Evolutionary conservation across 2,888 invertebrate species (phyloP).

Genomic region (Tanypteryx hageni): DNA sequence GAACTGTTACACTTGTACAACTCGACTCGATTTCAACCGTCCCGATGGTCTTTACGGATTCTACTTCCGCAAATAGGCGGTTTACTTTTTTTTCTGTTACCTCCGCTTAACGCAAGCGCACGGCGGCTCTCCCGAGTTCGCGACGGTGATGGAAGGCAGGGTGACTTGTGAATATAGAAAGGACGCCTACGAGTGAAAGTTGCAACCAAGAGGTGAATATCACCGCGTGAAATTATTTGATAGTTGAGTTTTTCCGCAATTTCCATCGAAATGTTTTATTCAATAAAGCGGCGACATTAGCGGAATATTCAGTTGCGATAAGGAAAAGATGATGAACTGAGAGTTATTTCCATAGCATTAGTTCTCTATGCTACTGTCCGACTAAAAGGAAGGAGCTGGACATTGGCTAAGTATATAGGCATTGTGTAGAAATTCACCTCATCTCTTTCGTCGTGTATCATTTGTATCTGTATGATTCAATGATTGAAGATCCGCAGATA

Average conservation of each 20-base stretch:
- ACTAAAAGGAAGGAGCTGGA: background rate
- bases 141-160: background rate
- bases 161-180: background rate
- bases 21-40: background rate
- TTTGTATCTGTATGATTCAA: no score
- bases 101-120: background rate
- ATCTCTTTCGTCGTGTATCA: no score
- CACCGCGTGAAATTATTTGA: background rate
- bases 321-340: background rate
- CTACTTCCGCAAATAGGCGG: slow-evolving; percentile 12
- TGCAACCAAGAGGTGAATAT: background rate
- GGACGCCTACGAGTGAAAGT: background rate
- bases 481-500: no score
- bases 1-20: slow-evolving; percentile 28
- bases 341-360: background rate
- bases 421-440: no score
- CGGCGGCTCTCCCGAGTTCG: background rate
- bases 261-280: slow-evolving; percentile 13
- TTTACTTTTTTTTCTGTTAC: background rate
- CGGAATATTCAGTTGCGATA: background rate
- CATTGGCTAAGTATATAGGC: no score
- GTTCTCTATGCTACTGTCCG: background rate
- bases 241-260: background rate
- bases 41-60: slow-evolving; percentile 6
- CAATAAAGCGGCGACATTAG: background rate